Percentiles rank a stretch among this genome's conserved stretches.
Evolutionary conservation across 2,797 vertebrate genomes (phyloP).

Genomic region (Gastrophryne carolinensis): DNA sequence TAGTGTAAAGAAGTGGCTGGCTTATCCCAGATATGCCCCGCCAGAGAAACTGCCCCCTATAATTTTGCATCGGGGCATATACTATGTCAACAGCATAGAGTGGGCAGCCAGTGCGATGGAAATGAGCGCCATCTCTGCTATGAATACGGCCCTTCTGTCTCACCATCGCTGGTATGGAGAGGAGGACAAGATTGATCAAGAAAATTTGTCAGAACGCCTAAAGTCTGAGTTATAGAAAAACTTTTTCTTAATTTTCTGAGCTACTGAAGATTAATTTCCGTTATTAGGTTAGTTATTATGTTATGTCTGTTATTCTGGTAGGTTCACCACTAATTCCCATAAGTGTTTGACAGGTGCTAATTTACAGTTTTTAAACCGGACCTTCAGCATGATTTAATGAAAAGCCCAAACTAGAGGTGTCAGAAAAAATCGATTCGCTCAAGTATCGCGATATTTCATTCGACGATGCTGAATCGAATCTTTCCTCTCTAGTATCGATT

Average conservation of each 20-base stretch:
- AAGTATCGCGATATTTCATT: too few relatives aligned
- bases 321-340: too few relatives aligned
- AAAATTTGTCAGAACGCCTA: constrained; percentile 82
- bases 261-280: not conserved
- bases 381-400: too few relatives aligned
- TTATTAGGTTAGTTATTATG: too few relatives aligned
- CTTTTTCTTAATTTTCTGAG: not conserved
- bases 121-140: constrained; percentile 83
- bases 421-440: too few relatives aligned
- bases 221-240: constrained; percentile 80
- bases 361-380: too few relatives aligned
- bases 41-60: constrained; percentile 76
- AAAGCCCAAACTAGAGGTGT: too few relatives aligned
- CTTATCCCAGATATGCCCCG: constrained; percentile 79
- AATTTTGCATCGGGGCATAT: constrained; percentile 79
- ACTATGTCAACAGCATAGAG: constrained; percentile 86
- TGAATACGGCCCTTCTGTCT: constrained; percentile 84
- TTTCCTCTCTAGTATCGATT: too few relatives aligned
- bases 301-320: too few relatives aligned
- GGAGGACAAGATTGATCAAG: constrained; percentile 76
- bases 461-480: too few relatives aligned
- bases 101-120: constrained; percentile 88
- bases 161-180: constrained; percentile 83
- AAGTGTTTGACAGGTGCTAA: too few relatives aligned
- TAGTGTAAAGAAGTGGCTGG: constrained; percentile 77